Base-by-base conservation (phyloP, 2,113 vertebrate species). In the Fulica atra region DNA sequence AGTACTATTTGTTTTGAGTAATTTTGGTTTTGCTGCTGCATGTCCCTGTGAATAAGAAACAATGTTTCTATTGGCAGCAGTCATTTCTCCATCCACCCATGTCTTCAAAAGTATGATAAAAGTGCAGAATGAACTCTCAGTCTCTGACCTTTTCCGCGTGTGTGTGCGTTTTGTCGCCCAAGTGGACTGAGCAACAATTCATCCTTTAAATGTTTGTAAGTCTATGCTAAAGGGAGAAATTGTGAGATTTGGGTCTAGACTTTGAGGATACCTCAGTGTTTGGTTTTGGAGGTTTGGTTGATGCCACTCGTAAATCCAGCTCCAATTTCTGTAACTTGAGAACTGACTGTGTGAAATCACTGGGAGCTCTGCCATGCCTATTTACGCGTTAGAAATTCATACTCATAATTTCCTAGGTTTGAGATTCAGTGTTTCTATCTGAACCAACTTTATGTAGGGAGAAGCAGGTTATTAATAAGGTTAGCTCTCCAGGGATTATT, bases 41-140 rank as follows among this genome's bases (percentile, higher is more conserved):
- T 91, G 95, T 94, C 92, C 82, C 78, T 64, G 69, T 89, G 96
- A 97, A 96, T 87, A 91, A 89, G 91, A 92, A 94, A 50, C 80
- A 86, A 66, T 96, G 93, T 97, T 97, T 96, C 96, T 86, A 59
- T 96, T 96, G 95, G 95, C 96, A 97, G 56, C 70, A 89, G 63
- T 46, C 92, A 66, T 66, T 72, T 84, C 86, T 94, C 40, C 83
- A 81, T 96, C 95, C 93, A 79, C 93, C 95, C 95, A 38, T 86
- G 83, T 81, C 92, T 96, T 42, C 68, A 74, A 16, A 87, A 91
- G 38, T 16, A 64, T 12, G 74, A 79, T 92, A 74, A 86, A 92
- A 96, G 88, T 1, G 2, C 68, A 48, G 57, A 50, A 13, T 68
- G 79, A 89, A 73, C 82, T 88, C 72, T 26, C 65, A 14, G 70